phyloP scores from a whole-genome alignment of 2,113 vertebrate species.

The Tachysurus fulvidraco region DNA sequence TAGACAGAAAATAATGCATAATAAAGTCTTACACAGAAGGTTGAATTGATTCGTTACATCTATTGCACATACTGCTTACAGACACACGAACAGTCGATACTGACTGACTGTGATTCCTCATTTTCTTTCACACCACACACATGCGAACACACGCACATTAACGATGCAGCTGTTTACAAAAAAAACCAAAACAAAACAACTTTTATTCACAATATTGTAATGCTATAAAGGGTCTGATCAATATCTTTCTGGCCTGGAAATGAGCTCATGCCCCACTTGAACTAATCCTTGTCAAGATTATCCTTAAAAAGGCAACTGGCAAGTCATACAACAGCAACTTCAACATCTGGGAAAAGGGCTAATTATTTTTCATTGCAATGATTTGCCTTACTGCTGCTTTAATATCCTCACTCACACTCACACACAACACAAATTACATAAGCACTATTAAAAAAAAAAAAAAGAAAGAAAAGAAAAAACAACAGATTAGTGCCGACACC shows the following conservation, averaged over 20 bases:
- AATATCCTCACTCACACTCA: not conserved
- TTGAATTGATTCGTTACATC: not conserved
- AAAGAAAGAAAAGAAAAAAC: conserved; percentile 40
- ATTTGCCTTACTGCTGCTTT: not conserved
- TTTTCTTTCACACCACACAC: not conserved
- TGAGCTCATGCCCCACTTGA: not conserved
- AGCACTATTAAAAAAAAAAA: conserved; percentile 25
- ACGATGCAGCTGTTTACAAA: not conserved
- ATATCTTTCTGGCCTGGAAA: not conserved
- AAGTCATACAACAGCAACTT: not conserved
- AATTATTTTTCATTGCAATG: not conserved
- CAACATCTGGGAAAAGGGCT: not conserved
- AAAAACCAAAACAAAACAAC: too few species aligned
- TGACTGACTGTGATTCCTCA: not conserved
- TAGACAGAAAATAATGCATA: not conserved
- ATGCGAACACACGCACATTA: not conserved
- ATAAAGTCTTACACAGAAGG: not conserved
- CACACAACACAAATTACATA: not conserved
- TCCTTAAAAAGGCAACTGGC: not conserved
- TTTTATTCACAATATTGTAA: not conserved
- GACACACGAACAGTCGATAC: not conserved
- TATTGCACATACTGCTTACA: conserved; percentile 42
- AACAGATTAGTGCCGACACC: conserved; percentile 61
- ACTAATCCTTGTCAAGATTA: not conserved
- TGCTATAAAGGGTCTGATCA: not conserved